Conservation (phyloP, 2,113 vertebrate species). For the Aviceda subcristata region DNA sequence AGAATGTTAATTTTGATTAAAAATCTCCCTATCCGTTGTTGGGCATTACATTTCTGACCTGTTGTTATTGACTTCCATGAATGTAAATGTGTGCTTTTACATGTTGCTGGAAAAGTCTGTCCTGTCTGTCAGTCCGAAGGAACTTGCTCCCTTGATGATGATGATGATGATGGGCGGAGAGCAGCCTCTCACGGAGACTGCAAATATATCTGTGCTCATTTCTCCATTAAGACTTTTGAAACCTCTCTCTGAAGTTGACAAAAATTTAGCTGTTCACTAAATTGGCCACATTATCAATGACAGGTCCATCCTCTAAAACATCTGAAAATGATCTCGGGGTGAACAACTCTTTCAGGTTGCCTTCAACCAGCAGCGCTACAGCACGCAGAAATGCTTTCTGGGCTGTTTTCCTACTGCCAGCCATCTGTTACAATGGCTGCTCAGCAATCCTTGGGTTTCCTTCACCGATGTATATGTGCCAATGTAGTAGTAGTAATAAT, state of each 20-base stretch:
- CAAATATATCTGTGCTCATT: background rate
- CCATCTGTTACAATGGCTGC: constrained; percentile 10
- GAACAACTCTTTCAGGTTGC: background rate
- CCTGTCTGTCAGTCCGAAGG: background rate
- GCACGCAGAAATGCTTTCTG: background rate
- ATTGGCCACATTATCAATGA: background rate
- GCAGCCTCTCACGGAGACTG: background rate
- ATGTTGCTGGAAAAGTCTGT: background rate
- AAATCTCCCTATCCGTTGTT: background rate
- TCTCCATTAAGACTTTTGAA: background rate
- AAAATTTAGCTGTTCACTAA: background rate
- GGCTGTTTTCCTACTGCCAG: background rate
- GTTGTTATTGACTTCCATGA: background rate
- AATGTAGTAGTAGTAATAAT: background rate
- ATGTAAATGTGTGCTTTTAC: background rate
- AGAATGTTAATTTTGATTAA: background rate
- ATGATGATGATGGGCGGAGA: background rate
- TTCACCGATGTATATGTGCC: background rate
- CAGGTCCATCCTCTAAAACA: background rate
- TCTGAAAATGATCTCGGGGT: background rate
- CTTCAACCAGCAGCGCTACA: background rate
- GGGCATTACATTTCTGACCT: background rate
- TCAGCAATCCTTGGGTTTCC: background rate
- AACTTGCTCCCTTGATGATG: background rate
- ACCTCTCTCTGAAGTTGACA: background rate